Conservation (phyloP, 2,797 vertebrate genomes). For the Loriculus beryllinus region DNA sequence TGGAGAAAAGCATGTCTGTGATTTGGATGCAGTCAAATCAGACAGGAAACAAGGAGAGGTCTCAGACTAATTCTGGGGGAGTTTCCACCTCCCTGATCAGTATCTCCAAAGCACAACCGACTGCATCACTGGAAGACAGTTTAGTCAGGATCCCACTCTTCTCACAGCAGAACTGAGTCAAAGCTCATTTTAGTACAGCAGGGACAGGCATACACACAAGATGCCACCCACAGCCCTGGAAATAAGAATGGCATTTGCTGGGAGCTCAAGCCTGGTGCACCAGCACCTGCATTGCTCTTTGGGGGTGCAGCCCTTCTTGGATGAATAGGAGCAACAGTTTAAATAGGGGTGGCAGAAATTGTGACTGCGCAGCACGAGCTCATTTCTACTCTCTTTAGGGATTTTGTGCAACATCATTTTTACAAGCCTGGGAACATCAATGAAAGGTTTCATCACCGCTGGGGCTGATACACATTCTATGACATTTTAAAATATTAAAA, state of each 20-base stretch:
- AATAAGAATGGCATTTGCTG: background rate
- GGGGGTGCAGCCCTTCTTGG: fast-evolving
- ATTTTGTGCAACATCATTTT: background rate
- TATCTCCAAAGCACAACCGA: background rate
- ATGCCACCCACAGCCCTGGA: background rate
- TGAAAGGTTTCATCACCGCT: background rate
- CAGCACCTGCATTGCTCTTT: background rate
- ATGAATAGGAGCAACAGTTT: background rate
- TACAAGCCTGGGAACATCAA: background rate
- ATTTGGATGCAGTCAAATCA: background rate
- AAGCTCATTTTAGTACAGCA: background rate
- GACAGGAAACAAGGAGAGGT: background rate
- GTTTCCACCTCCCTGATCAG: background rate
- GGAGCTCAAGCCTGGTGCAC: background rate
- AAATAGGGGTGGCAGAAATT: background rate
- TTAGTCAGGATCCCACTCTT: background rate
- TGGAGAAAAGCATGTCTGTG: background rate
- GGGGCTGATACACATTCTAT: background rate
- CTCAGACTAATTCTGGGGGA: background rate
- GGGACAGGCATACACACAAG: background rate
- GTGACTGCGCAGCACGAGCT: background rate
- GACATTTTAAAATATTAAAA: background rate
- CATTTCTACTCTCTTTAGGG: background rate
- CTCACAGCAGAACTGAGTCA: background rate
- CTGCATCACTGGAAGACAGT: fast-evolving